These are phyloP conservation scores for Spialia ferax DNA, from an alignment of 2,888 invertebrate genomes.

Conservation along the genomic window DNA sequence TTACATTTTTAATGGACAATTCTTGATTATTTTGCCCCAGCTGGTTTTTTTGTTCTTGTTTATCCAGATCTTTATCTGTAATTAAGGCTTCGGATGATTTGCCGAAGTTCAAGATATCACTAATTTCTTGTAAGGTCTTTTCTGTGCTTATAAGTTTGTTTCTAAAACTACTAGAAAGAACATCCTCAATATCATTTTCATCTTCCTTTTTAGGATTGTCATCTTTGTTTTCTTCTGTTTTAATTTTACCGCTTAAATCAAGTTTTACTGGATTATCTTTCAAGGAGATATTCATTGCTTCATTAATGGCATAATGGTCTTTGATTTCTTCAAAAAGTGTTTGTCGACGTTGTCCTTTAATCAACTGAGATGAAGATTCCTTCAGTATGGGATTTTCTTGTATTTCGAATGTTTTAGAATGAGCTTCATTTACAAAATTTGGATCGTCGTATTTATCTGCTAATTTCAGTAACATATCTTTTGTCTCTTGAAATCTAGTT, in stretches of 20 bases:
- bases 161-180: conserved; percentile 64
- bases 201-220: conserved; percentile 45
- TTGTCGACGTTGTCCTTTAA: conserved; percentile 60
- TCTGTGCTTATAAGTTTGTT: conserved; percentile 69
- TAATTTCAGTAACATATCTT: conserved; percentile 71
- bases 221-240: conserved; percentile 44
- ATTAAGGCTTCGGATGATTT: not conserved
- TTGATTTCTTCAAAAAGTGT: conserved; percentile 65
- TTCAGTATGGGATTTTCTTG: conserved; percentile 60
- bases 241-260: conserved; percentile 55
- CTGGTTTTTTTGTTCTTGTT: not conserved
- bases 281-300: conserved; percentile 69
- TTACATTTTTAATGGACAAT: not conserved
- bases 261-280: conserved; percentile 62
- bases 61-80: not conserved
- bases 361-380: conserved; percentile 65
- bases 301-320: conserved; percentile 71
- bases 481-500: conserved; percentile 75
- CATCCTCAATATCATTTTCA: conserved; percentile 52
- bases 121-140: conserved; percentile 63
- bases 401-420: conserved; percentile 46
- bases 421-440: conserved; percentile 41
- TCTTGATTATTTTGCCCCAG: not conserved
- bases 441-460: conserved; percentile 70
- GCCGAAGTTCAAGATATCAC: conserved; percentile 54